Conservation (phyloP, 2,113 vertebrate species). For the Copsychus sechellarum region DNA sequence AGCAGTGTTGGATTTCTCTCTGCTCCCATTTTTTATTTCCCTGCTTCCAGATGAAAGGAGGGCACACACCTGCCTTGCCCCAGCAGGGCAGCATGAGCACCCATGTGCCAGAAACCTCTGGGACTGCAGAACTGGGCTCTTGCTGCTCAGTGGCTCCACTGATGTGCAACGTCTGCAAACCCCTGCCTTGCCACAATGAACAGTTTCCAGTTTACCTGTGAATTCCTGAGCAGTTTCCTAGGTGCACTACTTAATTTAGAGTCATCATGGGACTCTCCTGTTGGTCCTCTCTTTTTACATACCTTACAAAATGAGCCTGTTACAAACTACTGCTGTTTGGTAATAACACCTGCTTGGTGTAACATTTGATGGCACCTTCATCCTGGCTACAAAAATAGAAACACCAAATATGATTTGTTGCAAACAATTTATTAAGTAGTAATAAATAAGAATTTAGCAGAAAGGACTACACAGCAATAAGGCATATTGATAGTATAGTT, state of each 20-base stretch:
- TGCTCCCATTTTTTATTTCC: neutral
- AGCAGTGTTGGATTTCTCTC: neutral
- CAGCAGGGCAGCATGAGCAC: neutral
- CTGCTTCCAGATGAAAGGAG: neutral
- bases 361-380: neutral
- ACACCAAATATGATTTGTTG: neutral
- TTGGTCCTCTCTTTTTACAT: neutral
- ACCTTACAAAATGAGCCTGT: neutral
- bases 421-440: slow-evolving; percentile 45
- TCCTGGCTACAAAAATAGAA: neutral
- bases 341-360: neutral
- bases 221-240: neutral
- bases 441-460: slow-evolving; percentile 50
- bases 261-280: neutral
- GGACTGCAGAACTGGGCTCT: neutral
- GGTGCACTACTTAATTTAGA: neutral
- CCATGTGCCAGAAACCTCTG: neutral
- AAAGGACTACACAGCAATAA: slow-evolving; percentile 33
- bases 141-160: neutral
- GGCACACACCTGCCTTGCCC: neutral
- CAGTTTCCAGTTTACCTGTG: neutral
- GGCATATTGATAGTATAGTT: slow-evolving; percentile 15
- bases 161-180: neutral
- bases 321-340: neutral
- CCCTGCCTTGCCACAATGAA: neutral